Evolutionary conservation across 2,888 invertebrate species (phyloP), one percentile per base, ranked within the genome.

Genomic region (Erpobdella octoculata): DNA sequence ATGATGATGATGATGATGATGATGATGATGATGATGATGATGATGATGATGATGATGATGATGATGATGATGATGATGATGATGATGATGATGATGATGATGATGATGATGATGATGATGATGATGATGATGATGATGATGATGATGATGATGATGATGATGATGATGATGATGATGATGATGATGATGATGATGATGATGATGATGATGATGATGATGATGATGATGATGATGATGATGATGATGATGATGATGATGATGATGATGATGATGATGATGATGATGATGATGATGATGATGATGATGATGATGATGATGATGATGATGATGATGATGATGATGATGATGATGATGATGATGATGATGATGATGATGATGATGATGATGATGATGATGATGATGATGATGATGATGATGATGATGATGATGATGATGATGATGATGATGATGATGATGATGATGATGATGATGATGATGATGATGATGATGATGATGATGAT

Each of bases 1-100:
- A 46, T 46, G 46, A 46, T 46, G 18, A 46, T 15, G 15, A 46
- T 15, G 15, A 46, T 15, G 15, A 46, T 15, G 61, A 21, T 61
- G 61, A 61, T 61, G 61, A 61, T 61, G 61, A 61, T 61, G 61
- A 61, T 61, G 61, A 61, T 61, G 61, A 61, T 61, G 61, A 61
- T 61, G 61, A 61, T 61, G 61, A 61, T 61, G 61, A 61, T 61
- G 61, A 61, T 61, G 61, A 61, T 61, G 61, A 61, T 61, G 61
- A 61, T 61, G 61, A 61, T 61, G 61, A 61, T 61, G 61, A 61
- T 61, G 61, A 61, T 61, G 61, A 61, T 61, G 61, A 61, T 61
- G 61, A 61, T 61, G 61, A 61, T 61, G 61, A 61, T 61, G 61
- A 61, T 61, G 61, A 61, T 61, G 61, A 61, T 61, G 61, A 61